A percentile compares a stretch with the other conserved stretches of the same genome.
Evolutionary conservation across 2,113 vertebrate species (phyloP).

Genomic region (Nesospiza acunhae): DNA sequence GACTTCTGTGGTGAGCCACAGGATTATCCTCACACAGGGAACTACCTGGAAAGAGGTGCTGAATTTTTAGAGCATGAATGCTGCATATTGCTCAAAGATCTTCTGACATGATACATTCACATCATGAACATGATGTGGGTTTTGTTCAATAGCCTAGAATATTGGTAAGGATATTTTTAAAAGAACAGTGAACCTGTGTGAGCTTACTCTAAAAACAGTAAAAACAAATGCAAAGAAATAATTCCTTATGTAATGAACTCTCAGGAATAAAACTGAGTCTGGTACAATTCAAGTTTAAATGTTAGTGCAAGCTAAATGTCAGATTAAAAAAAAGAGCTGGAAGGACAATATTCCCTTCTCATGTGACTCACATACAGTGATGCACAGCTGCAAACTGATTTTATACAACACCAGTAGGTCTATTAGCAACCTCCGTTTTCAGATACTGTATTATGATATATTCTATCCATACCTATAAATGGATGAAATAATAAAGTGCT

Average conservation of each 20-base stretch:
- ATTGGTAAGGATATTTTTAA: background rate
- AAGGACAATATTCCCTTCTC: background rate
- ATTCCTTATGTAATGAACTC: background rate
- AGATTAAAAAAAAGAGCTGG: background rate
- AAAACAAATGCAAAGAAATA: background rate
- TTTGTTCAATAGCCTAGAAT: background rate
- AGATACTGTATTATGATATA: background rate
- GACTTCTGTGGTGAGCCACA: background rate
- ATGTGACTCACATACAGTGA: background rate
- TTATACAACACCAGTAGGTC: background rate
- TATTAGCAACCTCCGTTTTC: background rate
- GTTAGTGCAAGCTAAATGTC: background rate
- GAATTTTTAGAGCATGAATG: background rate
- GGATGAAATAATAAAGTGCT: background rate
- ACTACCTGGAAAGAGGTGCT: background rate
- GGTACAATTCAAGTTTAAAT: background rate
- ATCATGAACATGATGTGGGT: slow-evolving; percentile 15
- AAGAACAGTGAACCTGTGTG: background rate
- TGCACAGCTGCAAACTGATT: background rate
- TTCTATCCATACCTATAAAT: slow-evolving; percentile 35
- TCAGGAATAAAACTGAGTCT: background rate
- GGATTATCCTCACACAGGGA: background rate
- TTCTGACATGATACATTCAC: background rate
- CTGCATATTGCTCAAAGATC: background rate
- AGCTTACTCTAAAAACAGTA: background rate